Conservation (phyloP, 2,888 invertebrate species). For the Doris montereyensis region DNA sequence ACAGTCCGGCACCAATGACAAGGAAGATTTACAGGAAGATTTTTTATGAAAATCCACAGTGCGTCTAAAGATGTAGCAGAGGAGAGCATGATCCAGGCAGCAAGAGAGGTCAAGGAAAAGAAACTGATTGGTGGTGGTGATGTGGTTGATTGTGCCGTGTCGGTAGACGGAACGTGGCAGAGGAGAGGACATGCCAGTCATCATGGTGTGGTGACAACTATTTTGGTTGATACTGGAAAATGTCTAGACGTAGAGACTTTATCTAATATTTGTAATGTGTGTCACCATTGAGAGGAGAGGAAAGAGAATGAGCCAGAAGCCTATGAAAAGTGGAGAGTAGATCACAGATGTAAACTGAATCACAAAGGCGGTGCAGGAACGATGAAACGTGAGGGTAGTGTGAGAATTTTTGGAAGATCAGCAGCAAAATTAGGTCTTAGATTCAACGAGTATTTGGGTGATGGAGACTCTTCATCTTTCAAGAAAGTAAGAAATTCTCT, state of each 20-base stretch:
- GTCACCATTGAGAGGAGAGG: neutral
- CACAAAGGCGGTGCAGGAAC: no score
- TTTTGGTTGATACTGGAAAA: slow-evolving; percentile 12
- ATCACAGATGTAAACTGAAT: no score
- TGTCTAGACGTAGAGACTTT: slow-evolving; percentile 11
- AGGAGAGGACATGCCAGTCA: neutral
- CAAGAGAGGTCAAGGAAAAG: neutral
- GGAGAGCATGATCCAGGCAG: slow-evolving; percentile 4
- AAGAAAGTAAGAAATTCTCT: slow-evolving; percentile 11
- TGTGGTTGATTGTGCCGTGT: neutral
- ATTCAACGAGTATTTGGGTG: neutral
- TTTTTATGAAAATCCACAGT: neutral
- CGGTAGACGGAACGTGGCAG: neutral
- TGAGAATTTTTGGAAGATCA: neutral
- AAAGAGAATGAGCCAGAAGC: no score
- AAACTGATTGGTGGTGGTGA: neutral
- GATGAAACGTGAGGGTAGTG: no score
- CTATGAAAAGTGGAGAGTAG: no score
- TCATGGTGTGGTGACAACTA: slow-evolving; percentile 11
- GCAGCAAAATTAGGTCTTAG: neutral
- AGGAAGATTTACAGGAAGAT: no score
- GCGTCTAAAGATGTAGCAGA: neutral
- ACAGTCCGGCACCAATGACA: no score
- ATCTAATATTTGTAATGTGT: neutral
- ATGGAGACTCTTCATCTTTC: slow-evolving; percentile 13